A percentile compares a stretch with the other conserved stretches of the same genome.
Evolutionary conservation across 2,888 invertebrate genomes (phyloP).

Genomic region (Lydus trimaculatus): DNA sequence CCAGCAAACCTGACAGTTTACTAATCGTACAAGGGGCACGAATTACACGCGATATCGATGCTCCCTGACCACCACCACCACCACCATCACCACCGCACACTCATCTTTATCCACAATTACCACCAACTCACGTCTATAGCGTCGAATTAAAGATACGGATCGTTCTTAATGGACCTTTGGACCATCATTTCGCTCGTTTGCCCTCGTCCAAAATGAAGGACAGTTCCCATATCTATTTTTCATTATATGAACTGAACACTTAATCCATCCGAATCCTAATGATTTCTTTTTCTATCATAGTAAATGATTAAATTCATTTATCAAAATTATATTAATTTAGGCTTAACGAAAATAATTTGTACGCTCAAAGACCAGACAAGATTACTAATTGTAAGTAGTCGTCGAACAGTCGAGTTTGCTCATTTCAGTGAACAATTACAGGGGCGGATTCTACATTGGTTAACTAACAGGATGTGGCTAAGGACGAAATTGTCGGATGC

Average conservation of each 20-base stretch:
- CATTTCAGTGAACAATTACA: not conserved
- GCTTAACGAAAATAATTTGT: not conserved
- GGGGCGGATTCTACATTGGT: not conserved
- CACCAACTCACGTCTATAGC: not conserved
- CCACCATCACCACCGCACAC: not conserved
- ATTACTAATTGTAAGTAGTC: not conserved
- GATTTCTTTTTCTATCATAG: not conserved
- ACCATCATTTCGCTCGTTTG: constrained; percentile 3
- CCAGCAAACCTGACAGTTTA: constrained; percentile 16
- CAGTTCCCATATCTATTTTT: not conserved
- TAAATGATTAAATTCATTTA: not conserved
- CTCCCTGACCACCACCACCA: not conserved
- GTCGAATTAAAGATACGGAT: not conserved
- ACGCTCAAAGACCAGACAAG: not conserved
- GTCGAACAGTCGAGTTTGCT: not conserved
- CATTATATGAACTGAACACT: not conserved
- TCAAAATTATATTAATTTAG: not conserved
- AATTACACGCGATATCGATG: constrained; percentile 1
- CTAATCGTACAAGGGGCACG: constrained; percentile 11
- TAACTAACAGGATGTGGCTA: not conserved
- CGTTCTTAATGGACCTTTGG: not conserved
- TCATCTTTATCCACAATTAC: not conserved
- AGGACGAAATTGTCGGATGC: not conserved
- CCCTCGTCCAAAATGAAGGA: not conserved
- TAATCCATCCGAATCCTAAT: not conserved